These are phyloP conservation scores for Hemicordylus capensis DNA, from an alignment of 2,113 vertebrate genomes.

Conservation along the genomic window DNA sequence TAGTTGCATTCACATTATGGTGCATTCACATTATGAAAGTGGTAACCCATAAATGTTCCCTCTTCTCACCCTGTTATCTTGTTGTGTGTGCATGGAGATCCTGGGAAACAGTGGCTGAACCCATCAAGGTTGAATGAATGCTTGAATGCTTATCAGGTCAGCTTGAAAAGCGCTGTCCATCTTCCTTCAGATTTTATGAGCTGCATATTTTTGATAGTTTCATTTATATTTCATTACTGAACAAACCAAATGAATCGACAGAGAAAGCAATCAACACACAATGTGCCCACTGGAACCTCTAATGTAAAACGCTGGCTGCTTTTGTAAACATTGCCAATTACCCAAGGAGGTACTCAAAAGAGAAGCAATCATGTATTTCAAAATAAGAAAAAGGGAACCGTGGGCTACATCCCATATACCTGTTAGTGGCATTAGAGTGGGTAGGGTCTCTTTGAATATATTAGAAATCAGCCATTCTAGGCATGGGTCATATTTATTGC, in stretches of 20 bases:
- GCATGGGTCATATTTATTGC: neutral
- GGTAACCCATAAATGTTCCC: neutral
- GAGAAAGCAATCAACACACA: constrained; percentile 64
- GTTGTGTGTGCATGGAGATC: neutral
- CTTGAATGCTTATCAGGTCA: constrained; percentile 17
- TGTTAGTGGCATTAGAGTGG: constrained; percentile 24
- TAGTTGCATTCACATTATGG: neutral
- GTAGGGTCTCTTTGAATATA: constrained; percentile 13
- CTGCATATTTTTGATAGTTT: constrained; percentile 61
- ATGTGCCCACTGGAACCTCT: constrained; percentile 57
- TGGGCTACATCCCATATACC: neutral
- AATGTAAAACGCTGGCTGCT: constrained; percentile 50
- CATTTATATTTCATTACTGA: constrained; percentile 63
- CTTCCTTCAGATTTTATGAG: constrained; percentile 62
- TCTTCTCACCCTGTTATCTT: neutral
- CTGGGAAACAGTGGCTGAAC: constrained; percentile 17
- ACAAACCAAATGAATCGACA: constrained; percentile 62
- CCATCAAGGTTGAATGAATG: neutral
- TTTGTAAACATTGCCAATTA: constrained; percentile 64
- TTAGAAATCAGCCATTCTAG: constrained; percentile 33
- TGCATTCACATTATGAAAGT: constrained; percentile 3
- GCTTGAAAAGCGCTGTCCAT: constrained; percentile 29
- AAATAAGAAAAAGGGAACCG: constrained; percentile 38
- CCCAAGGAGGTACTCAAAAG: constrained; percentile 52
- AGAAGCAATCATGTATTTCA: constrained; percentile 29